Percentiles rank a stretch among this genome's conserved stretches.
Evolutionary conservation across 2,888 invertebrate genomes (phyloP).

Genomic region (Orchesella flavescens): DNA sequence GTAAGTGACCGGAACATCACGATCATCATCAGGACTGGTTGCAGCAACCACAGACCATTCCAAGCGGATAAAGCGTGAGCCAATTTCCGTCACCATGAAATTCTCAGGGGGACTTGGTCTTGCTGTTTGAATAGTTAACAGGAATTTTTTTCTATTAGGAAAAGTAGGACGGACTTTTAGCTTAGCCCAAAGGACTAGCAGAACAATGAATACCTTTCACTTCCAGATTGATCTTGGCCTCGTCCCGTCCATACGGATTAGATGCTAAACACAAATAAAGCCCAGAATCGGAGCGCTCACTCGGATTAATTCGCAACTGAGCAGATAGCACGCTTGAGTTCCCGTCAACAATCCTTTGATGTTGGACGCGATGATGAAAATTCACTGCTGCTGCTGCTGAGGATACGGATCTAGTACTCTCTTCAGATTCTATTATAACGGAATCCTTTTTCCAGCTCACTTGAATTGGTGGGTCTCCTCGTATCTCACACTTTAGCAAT

Average conservation of each 20-base stretch:
- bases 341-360: conserved; percentile 13
- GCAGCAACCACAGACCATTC: conserved; percentile 72
- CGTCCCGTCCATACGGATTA: conserved; percentile 69
- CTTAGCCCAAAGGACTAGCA: too few species aligned
- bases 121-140: conserved; percentile 55
- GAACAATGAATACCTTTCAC: conserved; percentile 58
- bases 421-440: conserved; percentile 52
- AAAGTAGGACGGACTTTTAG: too few species aligned
- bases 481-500: conserved; percentile 66
- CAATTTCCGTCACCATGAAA: conserved; percentile 70
- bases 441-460: conserved; percentile 67
- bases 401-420: too few species aligned
- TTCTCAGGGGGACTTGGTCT: conserved; percentile 67
- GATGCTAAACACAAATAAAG: conserved; percentile 64
- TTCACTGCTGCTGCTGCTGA: too few species aligned
- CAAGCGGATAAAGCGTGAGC: conserved; percentile 71
- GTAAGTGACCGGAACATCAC: conserved; percentile 72
- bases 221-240: conserved; percentile 64
- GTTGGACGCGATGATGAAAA: too few species aligned
- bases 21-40: too few species aligned
- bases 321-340: conserved; percentile 65
- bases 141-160: too few species aligned
- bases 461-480: conserved; percentile 68
- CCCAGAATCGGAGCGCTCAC: conserved; percentile 63
- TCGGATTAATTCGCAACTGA: conserved; percentile 62